These are phyloP conservation scores for Exocentrus adspersus DNA, from an alignment of 2,888 invertebrate genomes.

Conservation along the genomic window DNA sequence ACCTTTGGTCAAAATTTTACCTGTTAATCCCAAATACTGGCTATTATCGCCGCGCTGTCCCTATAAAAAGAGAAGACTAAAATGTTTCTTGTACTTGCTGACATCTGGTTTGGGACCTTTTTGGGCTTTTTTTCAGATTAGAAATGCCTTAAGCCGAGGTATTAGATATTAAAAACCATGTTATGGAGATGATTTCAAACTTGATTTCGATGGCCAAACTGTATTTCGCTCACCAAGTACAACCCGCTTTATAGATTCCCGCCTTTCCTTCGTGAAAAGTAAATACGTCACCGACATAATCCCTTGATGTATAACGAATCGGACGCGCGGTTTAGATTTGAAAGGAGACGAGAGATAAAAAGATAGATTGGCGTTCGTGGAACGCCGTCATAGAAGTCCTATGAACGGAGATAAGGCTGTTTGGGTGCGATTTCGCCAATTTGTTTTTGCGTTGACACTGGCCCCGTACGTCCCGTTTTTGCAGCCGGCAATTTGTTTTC, in stretches of 20 bases:
- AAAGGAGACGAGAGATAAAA: background rate
- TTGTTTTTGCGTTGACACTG: constrained; percentile 3
- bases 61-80: too few species aligned
- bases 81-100: too few species aligned
- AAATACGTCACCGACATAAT: background rate
- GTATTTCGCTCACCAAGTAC: too few species aligned
- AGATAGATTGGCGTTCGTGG: background rate
- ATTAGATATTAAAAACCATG: too few species aligned
- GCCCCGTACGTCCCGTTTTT: background rate
- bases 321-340: background rate
- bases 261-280: background rate
- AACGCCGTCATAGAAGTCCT: background rate
- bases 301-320: background rate
- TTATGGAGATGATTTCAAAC: too few species aligned
- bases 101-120: too few species aligned
- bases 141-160: too few species aligned
- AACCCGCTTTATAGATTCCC: background rate
- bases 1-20: too few species aligned
- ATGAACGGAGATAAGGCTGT: background rate
- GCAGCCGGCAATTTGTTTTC: background rate
- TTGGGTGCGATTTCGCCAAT: background rate
- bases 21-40: too few species aligned
- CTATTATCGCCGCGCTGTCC: too few species aligned
- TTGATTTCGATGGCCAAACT: too few species aligned
- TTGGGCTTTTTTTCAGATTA: too few species aligned